Evolutionary conservation across 2,113 vertebrate genomes (phyloP).

Genomic region (Nymphicus hollandicus): DNA sequence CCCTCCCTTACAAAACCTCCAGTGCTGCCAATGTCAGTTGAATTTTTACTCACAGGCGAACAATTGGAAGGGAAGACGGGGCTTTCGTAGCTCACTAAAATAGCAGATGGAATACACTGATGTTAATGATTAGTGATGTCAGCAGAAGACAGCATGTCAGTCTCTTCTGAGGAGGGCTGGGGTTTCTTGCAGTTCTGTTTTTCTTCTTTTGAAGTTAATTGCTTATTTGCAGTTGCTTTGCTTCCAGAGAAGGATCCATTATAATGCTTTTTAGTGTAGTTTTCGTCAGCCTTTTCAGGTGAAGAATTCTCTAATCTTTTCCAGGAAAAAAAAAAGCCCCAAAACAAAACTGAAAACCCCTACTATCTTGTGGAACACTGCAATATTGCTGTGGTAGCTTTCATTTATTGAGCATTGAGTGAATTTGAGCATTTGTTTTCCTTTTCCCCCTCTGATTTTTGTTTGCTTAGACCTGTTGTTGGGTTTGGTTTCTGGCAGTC

Average conservation of each 20-base stretch:
- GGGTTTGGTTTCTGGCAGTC: background rate
- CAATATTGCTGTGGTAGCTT: background rate
- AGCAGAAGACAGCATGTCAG: background rate
- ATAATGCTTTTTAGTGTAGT: background rate
- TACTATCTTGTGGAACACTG: background rate
- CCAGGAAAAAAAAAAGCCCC: background rate
- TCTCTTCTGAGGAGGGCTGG: background rate
- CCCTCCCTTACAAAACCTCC: background rate
- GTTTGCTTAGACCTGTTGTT: background rate
- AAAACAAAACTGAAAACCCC: background rate
- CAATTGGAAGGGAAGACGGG: accelerated
- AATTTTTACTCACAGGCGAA: background rate
- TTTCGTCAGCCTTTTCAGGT: background rate
- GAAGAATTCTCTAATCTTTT: background rate
- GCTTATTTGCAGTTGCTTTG: background rate
- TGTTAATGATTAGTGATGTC: background rate
- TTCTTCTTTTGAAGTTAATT: background rate
- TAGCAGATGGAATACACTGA: background rate
- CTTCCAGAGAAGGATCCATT: background rate
- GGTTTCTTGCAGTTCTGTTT: background rate
- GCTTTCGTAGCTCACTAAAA: background rate
- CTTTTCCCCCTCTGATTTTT: background rate
- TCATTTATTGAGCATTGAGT: background rate
- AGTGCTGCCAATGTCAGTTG: background rate
- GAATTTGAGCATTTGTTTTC: background rate